phyloP scores from a whole-genome alignment of 2,797 vertebrate genomes.

The Molossus alvarezi region DNA sequence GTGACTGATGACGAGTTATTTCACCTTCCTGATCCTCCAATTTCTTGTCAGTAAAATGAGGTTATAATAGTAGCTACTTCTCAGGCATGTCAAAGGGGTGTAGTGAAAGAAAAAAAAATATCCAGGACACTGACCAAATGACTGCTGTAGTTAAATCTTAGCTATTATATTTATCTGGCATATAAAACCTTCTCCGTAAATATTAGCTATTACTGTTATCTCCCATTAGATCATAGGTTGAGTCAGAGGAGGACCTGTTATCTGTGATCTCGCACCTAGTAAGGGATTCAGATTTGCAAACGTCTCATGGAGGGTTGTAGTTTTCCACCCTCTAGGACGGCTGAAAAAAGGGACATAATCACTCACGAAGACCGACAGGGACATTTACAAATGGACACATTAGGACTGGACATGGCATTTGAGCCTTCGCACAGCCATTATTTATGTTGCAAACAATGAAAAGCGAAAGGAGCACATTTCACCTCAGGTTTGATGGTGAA shows the following conservation, averaged over 20 bases:
- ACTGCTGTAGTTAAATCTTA: not conserved
- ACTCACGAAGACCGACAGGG: not conserved
- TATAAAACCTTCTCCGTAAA: not conserved
- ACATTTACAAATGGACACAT: not conserved
- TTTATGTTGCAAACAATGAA: conserved; percentile 4
- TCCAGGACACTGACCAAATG: not conserved
- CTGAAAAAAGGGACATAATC: not conserved
- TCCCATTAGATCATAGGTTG: not conserved
- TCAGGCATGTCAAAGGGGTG: not conserved
- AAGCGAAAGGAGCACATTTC: not conserved
- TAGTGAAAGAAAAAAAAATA: not conserved
- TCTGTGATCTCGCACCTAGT: not conserved
- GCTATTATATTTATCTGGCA: not conserved
- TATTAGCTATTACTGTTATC: not conserved
- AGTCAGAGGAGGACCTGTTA: not conserved
- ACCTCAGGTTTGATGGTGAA: rapidly evolving
- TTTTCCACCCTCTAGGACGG: not conserved
- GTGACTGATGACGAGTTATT: not conserved
- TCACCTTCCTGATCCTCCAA: conserved; percentile 14
- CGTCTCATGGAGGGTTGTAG: not conserved
- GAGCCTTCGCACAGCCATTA: rapidly evolving
- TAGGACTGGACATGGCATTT: not conserved
- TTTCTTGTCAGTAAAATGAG: conserved; percentile 47
- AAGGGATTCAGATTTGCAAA: not conserved
- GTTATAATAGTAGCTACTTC: not conserved